A percentile compares a stretch with the other conserved stretches of the same genome.
Evolutionary conservation across 2,113 vertebrate species (phyloP).

Genomic region (Tachycineta bicolor): DNA sequence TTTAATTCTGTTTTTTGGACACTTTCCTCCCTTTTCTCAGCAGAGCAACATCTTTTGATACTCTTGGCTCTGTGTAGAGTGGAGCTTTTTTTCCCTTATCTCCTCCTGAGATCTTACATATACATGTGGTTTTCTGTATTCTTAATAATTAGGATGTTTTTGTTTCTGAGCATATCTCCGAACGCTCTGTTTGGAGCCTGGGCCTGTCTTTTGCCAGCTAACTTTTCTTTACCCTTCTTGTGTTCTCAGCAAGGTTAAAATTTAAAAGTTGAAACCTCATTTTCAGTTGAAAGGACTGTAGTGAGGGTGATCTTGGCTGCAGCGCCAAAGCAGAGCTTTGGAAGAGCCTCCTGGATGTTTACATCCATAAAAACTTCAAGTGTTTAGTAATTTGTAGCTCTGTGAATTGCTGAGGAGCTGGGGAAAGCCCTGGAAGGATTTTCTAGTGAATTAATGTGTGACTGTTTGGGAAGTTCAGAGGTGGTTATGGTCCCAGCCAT

Average conservation of each 20-base stretch:
- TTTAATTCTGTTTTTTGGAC: not conserved
- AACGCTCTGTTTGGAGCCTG: not conserved
- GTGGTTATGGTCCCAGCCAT: not conserved
- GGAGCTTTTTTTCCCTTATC: not conserved
- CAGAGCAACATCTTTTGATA: not conserved
- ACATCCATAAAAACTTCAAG: not conserved
- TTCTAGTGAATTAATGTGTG: not conserved
- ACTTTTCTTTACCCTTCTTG: not conserved
- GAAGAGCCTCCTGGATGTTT: not conserved
- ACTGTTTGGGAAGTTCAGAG: not conserved
- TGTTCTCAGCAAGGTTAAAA: not conserved
- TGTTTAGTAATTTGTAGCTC: not conserved
- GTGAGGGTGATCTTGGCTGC: not conserved
- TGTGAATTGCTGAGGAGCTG: not conserved
- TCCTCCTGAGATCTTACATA: not conserved
- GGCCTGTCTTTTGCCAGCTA: not conserved
- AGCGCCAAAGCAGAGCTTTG: not conserved
- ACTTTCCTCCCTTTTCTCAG: not conserved
- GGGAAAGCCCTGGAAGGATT: not conserved
- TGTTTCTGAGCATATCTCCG: not conserved
- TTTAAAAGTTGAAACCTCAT: not conserved
- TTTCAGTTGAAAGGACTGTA: not conserved
- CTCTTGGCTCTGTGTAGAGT: not conserved
- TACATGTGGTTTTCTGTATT: conserved; percentile 15
- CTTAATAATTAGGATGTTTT: conserved; percentile 29